Evolutionary conservation across 1,140 invertebrate genomes (phyloP), one percentile per base, ranked within the genome.

Genomic region (Chelonus insularis): DNA sequence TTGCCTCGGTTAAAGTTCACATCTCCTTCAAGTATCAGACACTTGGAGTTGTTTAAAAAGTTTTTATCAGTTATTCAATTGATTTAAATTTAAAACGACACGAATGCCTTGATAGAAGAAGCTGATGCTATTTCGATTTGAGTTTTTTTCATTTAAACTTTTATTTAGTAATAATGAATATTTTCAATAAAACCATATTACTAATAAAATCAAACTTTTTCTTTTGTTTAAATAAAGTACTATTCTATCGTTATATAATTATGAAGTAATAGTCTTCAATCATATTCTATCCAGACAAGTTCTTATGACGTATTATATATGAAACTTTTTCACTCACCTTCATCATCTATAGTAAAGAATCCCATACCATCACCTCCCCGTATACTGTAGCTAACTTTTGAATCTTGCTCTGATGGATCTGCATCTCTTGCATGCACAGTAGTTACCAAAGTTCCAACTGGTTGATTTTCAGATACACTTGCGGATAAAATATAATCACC

Each of bases 331-430:
- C 25, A 68, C 84, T 85, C 80, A 95, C 95, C 95, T 86, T 92
- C 85, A 72, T 91, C 86, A 72, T 97, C 95, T 55, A 98, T 93
- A 62, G 88, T 86, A 83, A 98, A 98, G 54, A 91, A 86, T 14
- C 95, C 94, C 47, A 98, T 83, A 16, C 96, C 96, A 70, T 92
- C 89, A 6, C 96, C 96, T 48, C 88, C 92, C 6, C 90, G 84
- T 51, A 98, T 92, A 58, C 89, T 91, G 83, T 98, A 99, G 8
- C 86, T 86, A 36, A 98, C 85, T 57, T 88, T 86, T 5, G 88
- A 89, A 73, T 94, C 91, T 4, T 89, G 85, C 23, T 90, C 88
- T 2, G 87, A 85, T 5, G 87, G 84, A 79, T 97, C 95, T 2
- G 85, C 83, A 73, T 97, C 94, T 3, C 83, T 84, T 0, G 93